Conservation (phyloP, 1,140 invertebrate genomes). For the Chrysomallon squamiferum region DNA sequence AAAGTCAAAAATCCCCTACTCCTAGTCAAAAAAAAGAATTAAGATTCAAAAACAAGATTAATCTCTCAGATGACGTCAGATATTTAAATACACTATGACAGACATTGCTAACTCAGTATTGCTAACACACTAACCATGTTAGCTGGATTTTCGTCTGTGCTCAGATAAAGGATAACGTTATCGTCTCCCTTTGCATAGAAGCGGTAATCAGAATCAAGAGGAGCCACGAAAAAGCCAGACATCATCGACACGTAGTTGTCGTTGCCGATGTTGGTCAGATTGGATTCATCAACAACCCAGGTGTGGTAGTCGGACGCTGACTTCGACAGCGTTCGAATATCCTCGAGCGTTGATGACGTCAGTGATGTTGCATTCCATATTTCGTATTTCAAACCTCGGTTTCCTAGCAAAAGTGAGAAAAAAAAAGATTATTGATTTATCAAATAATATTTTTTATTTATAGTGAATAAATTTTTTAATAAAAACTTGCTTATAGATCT, state of each 20-base stretch:
- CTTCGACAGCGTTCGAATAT: slow-evolving; percentile 4
- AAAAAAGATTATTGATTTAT: background rate
- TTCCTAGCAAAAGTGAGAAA: slow-evolving; percentile 21
- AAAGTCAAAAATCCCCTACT: no score
- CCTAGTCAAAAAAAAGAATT: no score
- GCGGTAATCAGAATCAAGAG: slow-evolving; percentile 4
- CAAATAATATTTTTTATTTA: no score
- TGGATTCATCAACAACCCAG: slow-evolving; percentile 1
- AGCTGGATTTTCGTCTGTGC: slow-evolving; percentile 10
- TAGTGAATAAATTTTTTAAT: background rate
- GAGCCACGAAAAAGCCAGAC: slow-evolving; percentile 18
- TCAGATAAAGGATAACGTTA: slow-evolving; percentile 16
- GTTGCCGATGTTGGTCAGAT: background rate
- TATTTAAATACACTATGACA: no score
- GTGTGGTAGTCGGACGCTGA: slow-evolving; percentile 12
- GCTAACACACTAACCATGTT: slow-evolving; percentile 22
- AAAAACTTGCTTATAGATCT: background rate
- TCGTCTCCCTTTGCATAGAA: slow-evolving; percentile 15
- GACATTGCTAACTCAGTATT: no score
- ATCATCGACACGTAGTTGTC: slow-evolving; percentile 10
- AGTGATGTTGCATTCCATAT: slow-evolving; percentile 23
- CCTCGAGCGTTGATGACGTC: background rate
- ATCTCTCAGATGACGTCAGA: no score
- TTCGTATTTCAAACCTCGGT: slow-evolving; percentile 32
- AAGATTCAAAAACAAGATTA: no score